These are phyloP conservation scores for Anas flavirostris DNA, from an alignment of 2,797 vertebrate genomes.

Conservation along the genomic window DNA sequence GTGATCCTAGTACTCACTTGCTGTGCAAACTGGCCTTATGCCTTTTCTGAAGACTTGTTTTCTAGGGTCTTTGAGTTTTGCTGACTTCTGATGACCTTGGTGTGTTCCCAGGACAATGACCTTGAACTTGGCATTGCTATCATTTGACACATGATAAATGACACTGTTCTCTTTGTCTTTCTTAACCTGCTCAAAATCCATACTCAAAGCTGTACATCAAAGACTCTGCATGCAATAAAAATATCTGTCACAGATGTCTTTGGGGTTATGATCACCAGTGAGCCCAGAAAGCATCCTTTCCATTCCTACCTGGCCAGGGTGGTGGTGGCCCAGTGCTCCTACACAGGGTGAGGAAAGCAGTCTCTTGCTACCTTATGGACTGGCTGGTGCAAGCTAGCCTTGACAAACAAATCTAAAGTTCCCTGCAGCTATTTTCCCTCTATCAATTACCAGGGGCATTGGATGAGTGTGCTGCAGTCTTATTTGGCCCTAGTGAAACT, in stretches of 20 bases:
- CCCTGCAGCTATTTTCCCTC: not conserved
- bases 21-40: not conserved
- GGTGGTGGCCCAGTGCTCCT: not conserved
- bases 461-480: not conserved
- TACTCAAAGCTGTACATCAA: not conserved
- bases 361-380: not conserved
- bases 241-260: not conserved
- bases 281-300: not conserved
- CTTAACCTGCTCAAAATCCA: not conserved
- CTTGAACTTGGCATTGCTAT: not conserved
- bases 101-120: not conserved
- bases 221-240: not conserved
- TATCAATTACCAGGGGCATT: not conserved
- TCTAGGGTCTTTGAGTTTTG: not conserved
- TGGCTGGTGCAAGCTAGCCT: not conserved
- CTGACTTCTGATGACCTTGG: not conserved
- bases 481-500: not conserved
- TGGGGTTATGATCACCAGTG: not conserved
- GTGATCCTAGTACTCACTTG: not conserved
- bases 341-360: not conserved
- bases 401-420: not conserved
- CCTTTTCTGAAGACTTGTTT: not conserved
- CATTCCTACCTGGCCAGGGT: not conserved
- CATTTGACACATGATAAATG: not conserved
- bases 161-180: not conserved